Base-by-base conservation (phyloP, 2,888 invertebrate species). In the Epirrita christyi region DNA sequence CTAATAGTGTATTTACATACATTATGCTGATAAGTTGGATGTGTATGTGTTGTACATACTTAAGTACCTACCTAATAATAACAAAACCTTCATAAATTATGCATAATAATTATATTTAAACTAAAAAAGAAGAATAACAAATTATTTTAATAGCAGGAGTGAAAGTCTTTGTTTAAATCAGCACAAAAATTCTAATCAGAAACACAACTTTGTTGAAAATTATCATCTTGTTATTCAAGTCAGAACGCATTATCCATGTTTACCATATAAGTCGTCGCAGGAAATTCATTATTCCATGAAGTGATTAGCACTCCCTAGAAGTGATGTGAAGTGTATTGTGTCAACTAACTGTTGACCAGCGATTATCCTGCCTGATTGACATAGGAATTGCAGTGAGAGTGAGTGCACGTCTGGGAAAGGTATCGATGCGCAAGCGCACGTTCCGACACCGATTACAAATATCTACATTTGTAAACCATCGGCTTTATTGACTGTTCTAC, bases 381-480 rank as follows among this genome's bases (percentile, higher is more conserved):
- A 77, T 77, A 74, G 73, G 70, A 78, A 78, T 78, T 72, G 64
- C 71, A 60, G 43, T 48, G 59, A 68, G 64, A 70, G 63, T 59
- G 55, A 44, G 40, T 53, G 54, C 55, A 34, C 45, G 75, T 75
- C 78, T 79, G 75, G 73, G 77, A 75, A 76, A 67, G 53, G 74
- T 73, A 72, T 74, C 63, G 51, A 32, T 55, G 57, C 28, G 41
- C n/a, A 10, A 8, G 29, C 49, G 55, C 44, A 60, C 64, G 64
- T 56, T 58, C 42, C 55, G 47, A 51, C 51, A 55, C 56, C 59
- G 80, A 70, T 70, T 78, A 78, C 74, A 70, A 79, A 80, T 79
- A 76, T 64, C 67, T 62, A 66, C 68, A 75, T 75, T 75, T 72
- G 70, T 55, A 67, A 58, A 53, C 63, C 66, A 64, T 51, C 38